Percentiles rank a stretch among this genome's conserved stretches.
Evolutionary conservation across 2,113 vertebrate species (phyloP).

Genomic region (Hepsetus odoe): DNA sequence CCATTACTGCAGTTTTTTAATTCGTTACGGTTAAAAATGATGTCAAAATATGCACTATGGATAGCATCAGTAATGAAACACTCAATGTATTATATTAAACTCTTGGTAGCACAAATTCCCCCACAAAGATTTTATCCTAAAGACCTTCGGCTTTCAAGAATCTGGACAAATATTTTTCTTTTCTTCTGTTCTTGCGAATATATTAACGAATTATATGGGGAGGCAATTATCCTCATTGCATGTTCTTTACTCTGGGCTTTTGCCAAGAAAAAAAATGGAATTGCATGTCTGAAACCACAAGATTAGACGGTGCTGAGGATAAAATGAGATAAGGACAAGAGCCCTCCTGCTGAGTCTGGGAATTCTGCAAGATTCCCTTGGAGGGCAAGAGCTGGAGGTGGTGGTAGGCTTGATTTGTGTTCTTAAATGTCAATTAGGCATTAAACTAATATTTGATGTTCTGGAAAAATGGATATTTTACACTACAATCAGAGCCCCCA

Average conservation of each 20-base stretch:
- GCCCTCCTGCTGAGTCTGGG: neutral
- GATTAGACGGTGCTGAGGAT: neutral
- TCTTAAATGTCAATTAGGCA: neutral
- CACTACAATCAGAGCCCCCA: neutral
- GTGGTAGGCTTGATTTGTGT: neutral
- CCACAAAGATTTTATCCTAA: too few species aligned
- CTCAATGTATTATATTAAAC: too few species aligned
- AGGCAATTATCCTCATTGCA: neutral
- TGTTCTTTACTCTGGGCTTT: constrained; percentile 1
- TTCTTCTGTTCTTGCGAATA: neutral
- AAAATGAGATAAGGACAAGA: neutral
- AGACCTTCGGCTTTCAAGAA: neutral
- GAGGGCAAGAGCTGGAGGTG: neutral
- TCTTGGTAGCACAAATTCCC: too few species aligned
- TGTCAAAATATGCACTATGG: too few species aligned
- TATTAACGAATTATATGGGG: neutral
- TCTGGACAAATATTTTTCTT: neutral
- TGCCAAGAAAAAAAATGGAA: neutral
- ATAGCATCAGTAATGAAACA: too few species aligned
- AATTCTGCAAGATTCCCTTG: neutral
- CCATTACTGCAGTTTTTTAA: too few species aligned
- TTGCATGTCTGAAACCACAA: neutral
- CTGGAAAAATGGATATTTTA: neutral
- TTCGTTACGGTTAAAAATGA: too few species aligned
- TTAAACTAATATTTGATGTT: neutral